Percentiles rank a stretch among this genome's conserved stretches.
Conservation (phyloP, 2,797 vertebrate genomes). For the Sandelia bainsii region DNA sequence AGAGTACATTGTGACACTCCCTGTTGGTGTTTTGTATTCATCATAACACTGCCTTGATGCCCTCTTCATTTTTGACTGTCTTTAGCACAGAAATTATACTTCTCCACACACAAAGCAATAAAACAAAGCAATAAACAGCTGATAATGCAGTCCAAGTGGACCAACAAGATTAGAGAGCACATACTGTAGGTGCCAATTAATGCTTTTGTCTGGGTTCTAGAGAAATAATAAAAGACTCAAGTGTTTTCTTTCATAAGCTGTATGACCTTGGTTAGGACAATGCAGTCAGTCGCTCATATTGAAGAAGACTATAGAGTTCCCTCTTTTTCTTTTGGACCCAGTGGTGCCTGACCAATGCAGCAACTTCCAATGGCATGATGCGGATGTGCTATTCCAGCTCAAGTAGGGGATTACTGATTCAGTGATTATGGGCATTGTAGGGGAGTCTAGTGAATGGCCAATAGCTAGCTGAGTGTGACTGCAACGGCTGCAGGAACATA, state of each 20-base stretch:
- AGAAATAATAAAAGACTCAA: constrained; percentile 44
- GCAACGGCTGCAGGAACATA: constrained; percentile 59
- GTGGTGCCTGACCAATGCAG: constrained; percentile 65
- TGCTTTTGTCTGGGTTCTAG: constrained; percentile 32
- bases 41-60: constrained; percentile 43
- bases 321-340: constrained; percentile 47
- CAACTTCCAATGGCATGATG: constrained; percentile 58
- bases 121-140: constrained; percentile 40
- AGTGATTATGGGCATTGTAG: constrained; percentile 78
- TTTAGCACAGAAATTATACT: constrained; percentile 34
- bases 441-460: constrained; percentile 66
- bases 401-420: constrained; percentile 78
- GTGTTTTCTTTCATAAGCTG: constrained; percentile 54
- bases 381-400: constrained; percentile 63
- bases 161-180: constrained; percentile 57
- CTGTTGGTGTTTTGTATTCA: constrained; percentile 72
- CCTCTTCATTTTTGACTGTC: constrained; percentile 47
- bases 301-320: constrained; percentile 49
- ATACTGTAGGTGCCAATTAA: constrained; percentile 49
- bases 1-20: constrained; percentile 67
- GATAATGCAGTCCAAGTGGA: constrained; percentile 42
- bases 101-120: constrained; percentile 4
- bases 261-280: constrained; percentile 78
- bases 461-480: constrained; percentile 73
- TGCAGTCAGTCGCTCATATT: constrained; percentile 58